Percentiles rank a stretch among this genome's conserved stretches.
These are phyloP conservation scores for Oreocharis arfaki DNA, from an alignment of 2,113 vertebrate genomes.

Conservation along the genomic window DNA sequence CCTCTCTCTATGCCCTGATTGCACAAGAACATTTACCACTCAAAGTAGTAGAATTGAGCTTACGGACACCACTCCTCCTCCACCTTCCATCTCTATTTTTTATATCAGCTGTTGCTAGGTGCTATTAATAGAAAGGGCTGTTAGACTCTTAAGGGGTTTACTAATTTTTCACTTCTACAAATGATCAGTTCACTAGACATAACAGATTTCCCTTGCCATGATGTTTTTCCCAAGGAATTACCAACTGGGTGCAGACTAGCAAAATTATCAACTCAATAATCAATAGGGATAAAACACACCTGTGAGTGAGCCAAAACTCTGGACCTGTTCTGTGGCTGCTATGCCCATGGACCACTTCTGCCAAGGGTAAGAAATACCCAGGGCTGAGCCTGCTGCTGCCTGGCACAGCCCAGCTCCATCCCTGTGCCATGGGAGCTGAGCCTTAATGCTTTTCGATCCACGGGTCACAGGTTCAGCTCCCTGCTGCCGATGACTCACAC, in stretches of 20 bases:
- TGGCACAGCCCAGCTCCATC: not conserved
- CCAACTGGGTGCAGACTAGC: not conserved
- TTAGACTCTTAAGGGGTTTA: not conserved
- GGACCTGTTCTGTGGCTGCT: not conserved
- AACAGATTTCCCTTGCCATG: not conserved
- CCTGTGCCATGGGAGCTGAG: not conserved
- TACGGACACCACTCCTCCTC: not conserved
- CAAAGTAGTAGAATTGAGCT: not conserved
- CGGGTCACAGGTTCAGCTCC: conserved; percentile 43
- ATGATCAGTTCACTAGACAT: not conserved
- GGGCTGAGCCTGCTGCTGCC: not conserved
- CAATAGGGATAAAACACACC: not conserved
- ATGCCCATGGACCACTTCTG: not conserved
- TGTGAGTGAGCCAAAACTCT: not conserved
- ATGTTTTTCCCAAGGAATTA: not conserved
- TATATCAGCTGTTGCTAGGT: not conserved
- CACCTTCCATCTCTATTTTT: not conserved
- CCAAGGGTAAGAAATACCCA: not conserved
- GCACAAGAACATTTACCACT: not conserved
- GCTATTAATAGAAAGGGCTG: not conserved
- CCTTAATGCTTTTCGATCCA: not conserved
- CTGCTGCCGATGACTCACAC: conserved; percentile 33
- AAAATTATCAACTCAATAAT: not conserved
- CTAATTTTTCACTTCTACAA: not conserved
- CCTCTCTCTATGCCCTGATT: not conserved